A percentile compares a stretch with the other conserved stretches of the same genome.
These are phyloP conservation scores for Tauraco erythrolophus DNA, from an alignment of 2,113 vertebrate genomes.

Conservation along the genomic window DNA sequence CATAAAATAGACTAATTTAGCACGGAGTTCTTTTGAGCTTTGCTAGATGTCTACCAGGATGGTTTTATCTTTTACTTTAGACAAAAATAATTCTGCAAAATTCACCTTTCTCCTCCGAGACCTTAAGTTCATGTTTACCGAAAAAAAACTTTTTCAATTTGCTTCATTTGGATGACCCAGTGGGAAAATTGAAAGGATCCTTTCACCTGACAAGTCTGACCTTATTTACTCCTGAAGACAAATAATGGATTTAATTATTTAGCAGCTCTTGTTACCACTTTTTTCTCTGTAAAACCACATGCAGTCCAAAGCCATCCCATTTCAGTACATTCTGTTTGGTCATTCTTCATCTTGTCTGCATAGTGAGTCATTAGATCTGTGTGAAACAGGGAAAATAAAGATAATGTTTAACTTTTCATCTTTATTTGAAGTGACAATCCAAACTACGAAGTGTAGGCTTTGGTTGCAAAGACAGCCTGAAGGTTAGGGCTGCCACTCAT, in stretches of 20 bases:
- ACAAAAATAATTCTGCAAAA: neutral
- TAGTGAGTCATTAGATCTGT: neutral
- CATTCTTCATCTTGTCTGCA: neutral
- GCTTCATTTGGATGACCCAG: neutral
- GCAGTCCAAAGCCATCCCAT: neutral
- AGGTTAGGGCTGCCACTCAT: neutral
- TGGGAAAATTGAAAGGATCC: neutral
- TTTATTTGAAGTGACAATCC: neutral
- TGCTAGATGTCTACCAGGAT: neutral
- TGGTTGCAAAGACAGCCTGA: neutral
- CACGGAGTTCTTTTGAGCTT: neutral
- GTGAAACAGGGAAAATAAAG: neutral
- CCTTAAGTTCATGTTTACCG: neutral
- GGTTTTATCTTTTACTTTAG: neutral
- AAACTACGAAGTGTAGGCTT: neutral
- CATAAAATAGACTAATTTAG: neutral
- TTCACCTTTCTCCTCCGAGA: slow-evolving; percentile 10
- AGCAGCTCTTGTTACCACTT: neutral
- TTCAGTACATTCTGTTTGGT: neutral
- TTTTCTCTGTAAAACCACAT: neutral
- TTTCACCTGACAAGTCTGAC: neutral
- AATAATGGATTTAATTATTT: neutral
- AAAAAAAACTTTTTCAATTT: neutral
- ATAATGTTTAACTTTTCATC: neutral
- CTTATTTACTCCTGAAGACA: neutral